These are phyloP conservation scores for Pyrochroa serraticornis DNA, from an alignment of 2,888 invertebrate species.

Conservation along the genomic window DNA sequence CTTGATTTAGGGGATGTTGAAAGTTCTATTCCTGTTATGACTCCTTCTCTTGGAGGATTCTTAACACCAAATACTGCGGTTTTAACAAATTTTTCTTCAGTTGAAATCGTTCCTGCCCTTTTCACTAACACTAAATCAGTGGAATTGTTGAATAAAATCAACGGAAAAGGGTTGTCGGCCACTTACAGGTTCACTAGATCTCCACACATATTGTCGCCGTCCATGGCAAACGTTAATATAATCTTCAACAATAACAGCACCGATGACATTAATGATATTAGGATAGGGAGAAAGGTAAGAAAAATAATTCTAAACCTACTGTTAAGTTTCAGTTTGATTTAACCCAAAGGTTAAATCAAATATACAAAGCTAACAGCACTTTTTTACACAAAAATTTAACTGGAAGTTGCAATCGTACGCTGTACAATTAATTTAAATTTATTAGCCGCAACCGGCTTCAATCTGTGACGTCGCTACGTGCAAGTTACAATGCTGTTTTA, in stretches of 20 bases:
- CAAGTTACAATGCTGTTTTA: no score
- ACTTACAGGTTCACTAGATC: constrained; percentile 75
- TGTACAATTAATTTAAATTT: no score
- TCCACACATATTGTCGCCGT: constrained; percentile 80
- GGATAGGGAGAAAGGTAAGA: constrained; percentile 73
- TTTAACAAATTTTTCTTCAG: constrained; percentile 45
- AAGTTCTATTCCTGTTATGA: constrained; percentile 76
- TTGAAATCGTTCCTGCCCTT: constrained; percentile 66
- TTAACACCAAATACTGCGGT: constrained; percentile 65
- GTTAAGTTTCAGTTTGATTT: not conserved
- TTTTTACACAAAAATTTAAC: no score
- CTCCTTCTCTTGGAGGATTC: constrained; percentile 81
- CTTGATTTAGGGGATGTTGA: constrained; percentile 79
- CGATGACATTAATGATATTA: constrained; percentile 71
- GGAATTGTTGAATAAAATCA: constrained; percentile 75
- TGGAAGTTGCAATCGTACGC: no score
- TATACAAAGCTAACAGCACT: no score
- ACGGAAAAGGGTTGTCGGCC: constrained; percentile 70
- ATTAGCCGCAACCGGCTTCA: no score
- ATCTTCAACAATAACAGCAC: constrained; percentile 74
- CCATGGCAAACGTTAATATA: constrained; percentile 83
- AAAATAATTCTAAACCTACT: not conserved
- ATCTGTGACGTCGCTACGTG: no score
- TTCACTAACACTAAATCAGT: constrained; percentile 65
- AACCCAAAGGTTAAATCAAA: no score